These are phyloP conservation scores for Poeciliopsis gracilis DNA, from an alignment of 2,797 vertebrate species.

Conservation along the genomic window DNA sequence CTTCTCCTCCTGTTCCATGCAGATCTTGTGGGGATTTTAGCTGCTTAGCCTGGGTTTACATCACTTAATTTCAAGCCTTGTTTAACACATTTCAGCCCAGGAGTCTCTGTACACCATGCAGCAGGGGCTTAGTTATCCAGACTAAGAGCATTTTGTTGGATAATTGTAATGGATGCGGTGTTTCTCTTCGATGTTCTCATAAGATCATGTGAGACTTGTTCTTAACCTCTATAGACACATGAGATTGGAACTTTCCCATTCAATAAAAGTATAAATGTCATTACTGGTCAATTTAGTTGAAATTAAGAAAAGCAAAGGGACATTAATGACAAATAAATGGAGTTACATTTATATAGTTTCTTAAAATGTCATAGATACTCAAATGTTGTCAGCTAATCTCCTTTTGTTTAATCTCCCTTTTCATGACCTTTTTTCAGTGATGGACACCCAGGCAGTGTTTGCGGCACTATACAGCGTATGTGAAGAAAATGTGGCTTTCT, in stretches of 20 bases:
- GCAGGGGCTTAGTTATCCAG: conserved; percentile 54
- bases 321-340: background rate
- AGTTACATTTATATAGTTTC: background rate
- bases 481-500: conserved; percentile 88
- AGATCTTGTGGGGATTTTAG: conserved; percentile 52
- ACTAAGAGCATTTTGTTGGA: conserved; percentile 49
- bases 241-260: background rate
- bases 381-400: background rate
- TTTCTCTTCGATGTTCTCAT: conserved; percentile 37
- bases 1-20: conserved; percentile 44
- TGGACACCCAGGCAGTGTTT: conserved; percentile 90
- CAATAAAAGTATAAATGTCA: conserved; percentile 1
- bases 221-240: background rate
- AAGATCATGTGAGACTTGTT: background rate
- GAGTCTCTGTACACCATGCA: conserved; percentile 40
- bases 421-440: conserved; percentile 63
- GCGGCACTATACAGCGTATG: conserved; percentile 84
- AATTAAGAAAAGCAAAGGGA: background rate
- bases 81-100: conserved; percentile 63
- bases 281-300: background rate
- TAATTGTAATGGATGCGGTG: conserved; percentile 36
- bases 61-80: conserved; percentile 70
- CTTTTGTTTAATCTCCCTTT: background rate
- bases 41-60: conserved; percentile 62
- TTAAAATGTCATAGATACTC: background rate